A percentile compares a stretch with the other conserved stretches of the same genome.
Conservation (phyloP, 2,797 vertebrate species). For the Allobates femoralis region DNA sequence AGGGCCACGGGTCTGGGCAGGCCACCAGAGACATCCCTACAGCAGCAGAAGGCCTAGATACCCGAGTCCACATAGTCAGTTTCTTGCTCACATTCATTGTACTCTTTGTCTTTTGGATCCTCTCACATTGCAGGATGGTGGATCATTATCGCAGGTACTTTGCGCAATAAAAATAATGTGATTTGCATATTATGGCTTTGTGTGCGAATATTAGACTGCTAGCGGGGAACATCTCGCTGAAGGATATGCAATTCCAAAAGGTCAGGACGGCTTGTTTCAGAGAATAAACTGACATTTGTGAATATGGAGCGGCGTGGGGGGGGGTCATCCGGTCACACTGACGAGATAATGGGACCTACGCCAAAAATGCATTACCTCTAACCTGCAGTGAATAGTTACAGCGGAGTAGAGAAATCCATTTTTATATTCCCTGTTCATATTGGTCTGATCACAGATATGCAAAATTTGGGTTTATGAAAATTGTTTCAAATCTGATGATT, state of each 20-base stretch:
- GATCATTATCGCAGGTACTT: conserved; percentile 37
- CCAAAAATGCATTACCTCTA: background rate
- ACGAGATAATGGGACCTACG: conserved; percentile 1
- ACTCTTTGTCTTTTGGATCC: background rate
- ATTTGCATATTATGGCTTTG: conserved; percentile 54
- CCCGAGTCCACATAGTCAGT: too few species aligned
- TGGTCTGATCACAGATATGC: too few species aligned
- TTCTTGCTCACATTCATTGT: background rate
- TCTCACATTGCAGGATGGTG: background rate
- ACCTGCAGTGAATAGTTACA: background rate
- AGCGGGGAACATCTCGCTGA: conserved; percentile 47
- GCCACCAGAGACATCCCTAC: too few species aligned
- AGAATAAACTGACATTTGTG: conserved; percentile 46
- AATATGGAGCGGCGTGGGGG: background rate
- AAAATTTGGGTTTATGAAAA: too few species aligned
- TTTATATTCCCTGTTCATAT: background rate
- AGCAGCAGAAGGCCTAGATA: too few species aligned
- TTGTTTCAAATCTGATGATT: too few species aligned
- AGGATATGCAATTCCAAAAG: conserved; percentile 32
- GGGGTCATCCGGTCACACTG: conserved; percentile 1
- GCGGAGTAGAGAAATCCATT: background rate
- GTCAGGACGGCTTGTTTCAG: conserved; percentile 35
- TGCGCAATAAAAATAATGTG: conserved; percentile 46
- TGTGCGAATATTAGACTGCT: conserved; percentile 17
- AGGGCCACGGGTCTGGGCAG: too few species aligned